phyloP scores from a whole-genome alignment of 1,140 invertebrate genomes.

The Phthorimaea operculella region DNA sequence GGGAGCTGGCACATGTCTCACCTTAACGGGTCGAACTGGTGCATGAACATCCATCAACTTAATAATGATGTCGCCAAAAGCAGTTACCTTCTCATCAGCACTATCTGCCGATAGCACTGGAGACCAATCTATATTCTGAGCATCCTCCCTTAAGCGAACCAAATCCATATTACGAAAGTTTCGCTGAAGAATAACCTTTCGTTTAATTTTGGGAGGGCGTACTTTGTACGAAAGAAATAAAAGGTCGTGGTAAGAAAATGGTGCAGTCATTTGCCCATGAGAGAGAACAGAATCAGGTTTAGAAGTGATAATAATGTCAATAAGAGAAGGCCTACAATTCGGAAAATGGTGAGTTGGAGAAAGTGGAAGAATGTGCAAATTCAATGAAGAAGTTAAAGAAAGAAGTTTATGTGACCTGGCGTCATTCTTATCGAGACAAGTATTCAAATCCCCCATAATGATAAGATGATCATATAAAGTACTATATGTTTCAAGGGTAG shows the following conservation, averaged over 20 bases:
- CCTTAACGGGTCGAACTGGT: background rate
- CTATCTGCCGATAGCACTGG: background rate
- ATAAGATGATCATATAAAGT: no score
- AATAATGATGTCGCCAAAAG: background rate
- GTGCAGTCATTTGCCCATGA: no score
- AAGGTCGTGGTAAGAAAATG: background rate
- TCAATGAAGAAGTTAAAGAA: no score
- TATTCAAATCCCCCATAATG: no score
- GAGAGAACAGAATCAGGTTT: no score
- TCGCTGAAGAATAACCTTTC: background rate
- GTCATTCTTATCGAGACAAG: no score
- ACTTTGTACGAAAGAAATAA: conserved; percentile 2
- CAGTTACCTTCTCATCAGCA: background rate
- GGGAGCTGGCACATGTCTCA: background rate
- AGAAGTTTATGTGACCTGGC: no score
- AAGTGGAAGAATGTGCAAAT: no score
- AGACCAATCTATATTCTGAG: background rate
- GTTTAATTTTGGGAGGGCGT: background rate
- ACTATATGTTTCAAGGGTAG: no score
- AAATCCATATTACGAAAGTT: background rate
- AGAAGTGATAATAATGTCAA: no score
- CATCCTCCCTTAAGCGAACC: conserved; percentile 3
- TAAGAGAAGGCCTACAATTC: no score
- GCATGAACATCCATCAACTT: background rate
- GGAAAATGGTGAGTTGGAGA: no score